phyloP scores from a whole-genome alignment of 2,113 vertebrate species.

The Microcebus griseorufus region DNA sequence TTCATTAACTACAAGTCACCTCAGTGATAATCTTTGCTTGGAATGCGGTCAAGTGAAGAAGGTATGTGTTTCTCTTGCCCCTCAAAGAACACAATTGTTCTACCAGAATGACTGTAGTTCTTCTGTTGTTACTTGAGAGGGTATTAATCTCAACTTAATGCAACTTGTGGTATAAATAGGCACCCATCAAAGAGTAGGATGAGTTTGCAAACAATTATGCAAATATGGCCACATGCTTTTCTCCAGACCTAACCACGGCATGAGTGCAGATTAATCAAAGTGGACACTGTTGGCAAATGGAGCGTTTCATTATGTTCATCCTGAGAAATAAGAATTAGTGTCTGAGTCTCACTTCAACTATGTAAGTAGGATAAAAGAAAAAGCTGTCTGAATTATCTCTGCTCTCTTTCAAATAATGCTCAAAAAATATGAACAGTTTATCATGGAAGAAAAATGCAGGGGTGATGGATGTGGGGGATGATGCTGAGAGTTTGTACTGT shows the following conservation, averaged over 20 bases:
- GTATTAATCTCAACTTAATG: constrained; percentile 75
- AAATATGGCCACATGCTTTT: constrained; percentile 76
- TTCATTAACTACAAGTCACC: neutral
- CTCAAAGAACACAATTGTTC: neutral
- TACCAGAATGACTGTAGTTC: constrained; percentile 55
- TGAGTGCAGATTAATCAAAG: constrained; percentile 79
- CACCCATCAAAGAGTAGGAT: constrained; percentile 63
- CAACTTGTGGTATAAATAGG: constrained; percentile 73
- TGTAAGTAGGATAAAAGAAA: neutral
- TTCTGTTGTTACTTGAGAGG: constrained; percentile 77
- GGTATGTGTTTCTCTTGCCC: constrained; percentile 25
- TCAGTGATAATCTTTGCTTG: neutral
- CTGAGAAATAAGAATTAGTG: constrained; percentile 68
- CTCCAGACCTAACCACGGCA: constrained; percentile 68
- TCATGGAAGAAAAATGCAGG: constrained; percentile 47
- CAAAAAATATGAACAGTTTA: neutral
- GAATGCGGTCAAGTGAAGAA: constrained; percentile 47
- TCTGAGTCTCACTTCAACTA: constrained; percentile 40
- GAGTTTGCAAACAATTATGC: constrained; percentile 81
- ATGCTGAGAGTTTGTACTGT: neutral
- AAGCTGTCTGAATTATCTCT: constrained; percentile 58
- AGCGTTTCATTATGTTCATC: constrained; percentile 62
- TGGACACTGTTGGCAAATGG: constrained; percentile 71
- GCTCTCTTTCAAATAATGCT: constrained; percentile 75
- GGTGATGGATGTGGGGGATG: neutral